Base-by-base conservation (phyloP, 2,888 invertebrate genomes). In the Drosophila birchii region DNA sequence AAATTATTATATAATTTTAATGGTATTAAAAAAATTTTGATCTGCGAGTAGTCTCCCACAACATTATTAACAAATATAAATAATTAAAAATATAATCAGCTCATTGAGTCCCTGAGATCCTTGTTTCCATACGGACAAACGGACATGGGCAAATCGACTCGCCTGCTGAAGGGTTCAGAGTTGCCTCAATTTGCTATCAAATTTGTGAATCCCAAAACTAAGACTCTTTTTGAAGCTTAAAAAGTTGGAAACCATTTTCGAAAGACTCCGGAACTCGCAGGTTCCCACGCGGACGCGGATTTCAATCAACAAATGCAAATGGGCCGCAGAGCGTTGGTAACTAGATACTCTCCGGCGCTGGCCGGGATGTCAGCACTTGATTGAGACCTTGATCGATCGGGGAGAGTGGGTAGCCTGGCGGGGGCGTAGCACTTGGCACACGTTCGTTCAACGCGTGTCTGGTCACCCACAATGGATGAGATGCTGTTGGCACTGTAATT, bases 271-370 rank as follows among this genome's bases (percentile, higher is more conserved):
- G 59, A 18, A 23, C 29, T 23, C 14, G 8, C 34, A 51, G 34
- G 36, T 49, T 82, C 69, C 74, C 62, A 63, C 60, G 68, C 60
- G 62, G 59, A 32, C 5, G 41, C 55, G 2, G 29, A 74, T 85
- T 81, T 80, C 74, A 80, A 75, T 76, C 78, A 79, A 56, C 53
- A 77, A 83, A 90, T 90, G 90, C 83, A 90, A 90, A 90, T 90
- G 76, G 72, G 47, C 41, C 36, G 72, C 36, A 29, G n/a, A 29
- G 47, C 29, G 11, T 6, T 26, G 73, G 86, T 88, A 88, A 88
- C 79, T 79, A 78, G 86, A 91, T 90, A 88, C 79, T 34, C 43
- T 29, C 16, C 26, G 34, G 16, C 51, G 36, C 36, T 36, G 41
- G 44, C 55, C 11, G 54, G 20, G 79, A 72, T 81, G 80, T 88